Base-by-base conservation (phyloP, 2,113 vertebrate genomes). In the Australoheros scitulus region DNA sequence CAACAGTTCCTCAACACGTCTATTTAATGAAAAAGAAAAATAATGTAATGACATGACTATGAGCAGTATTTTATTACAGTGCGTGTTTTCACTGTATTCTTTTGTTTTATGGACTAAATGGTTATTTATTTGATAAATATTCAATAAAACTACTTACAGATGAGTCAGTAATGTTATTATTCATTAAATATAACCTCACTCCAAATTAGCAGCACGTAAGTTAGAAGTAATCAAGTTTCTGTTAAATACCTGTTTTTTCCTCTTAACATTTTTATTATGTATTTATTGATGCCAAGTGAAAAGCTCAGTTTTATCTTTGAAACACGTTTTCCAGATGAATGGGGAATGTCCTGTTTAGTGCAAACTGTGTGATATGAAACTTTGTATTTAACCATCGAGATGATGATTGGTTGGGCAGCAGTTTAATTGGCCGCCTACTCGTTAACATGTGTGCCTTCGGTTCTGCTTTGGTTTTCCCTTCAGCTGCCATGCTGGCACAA, bases 401-500 rank as follows among this genome's bases (percentile, higher is more conserved):
- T 50, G 36, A 52, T 24, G 18, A 61, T 1, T 13, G 22, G 7
- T 24, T 7, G 14, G 14, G 8, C 32, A 36, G 63, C 10, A 36
- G 43, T 61, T 41, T 29, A 43, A 61, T 6, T 61, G 55, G 15
- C 32, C 7, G 17, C 1, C 34, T 18, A 3, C 13, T 26, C 8
- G 9, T 63, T 6, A 14, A 20, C 22, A 61, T 43, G 41, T 64
- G 26, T 17, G 50, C 79, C 20, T 81, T 38, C 22, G 24, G 32
- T 52, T 18, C 43, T 7, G 10, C 24, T 20, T 72, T 14, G 26
- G 68, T 61, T 36, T 36, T 72, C 50, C 57, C 64, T 78, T 76
- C 11, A 11, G 59, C 64, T 58, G 81, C 83, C 57, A 58, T 1
- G 24, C 81, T 83, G 81, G 75, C 70, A 84, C 36, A 52, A 76